Base-by-base conservation (phyloP, 2,113 vertebrate genomes). In the Cyphotilapia sp. region DNA sequence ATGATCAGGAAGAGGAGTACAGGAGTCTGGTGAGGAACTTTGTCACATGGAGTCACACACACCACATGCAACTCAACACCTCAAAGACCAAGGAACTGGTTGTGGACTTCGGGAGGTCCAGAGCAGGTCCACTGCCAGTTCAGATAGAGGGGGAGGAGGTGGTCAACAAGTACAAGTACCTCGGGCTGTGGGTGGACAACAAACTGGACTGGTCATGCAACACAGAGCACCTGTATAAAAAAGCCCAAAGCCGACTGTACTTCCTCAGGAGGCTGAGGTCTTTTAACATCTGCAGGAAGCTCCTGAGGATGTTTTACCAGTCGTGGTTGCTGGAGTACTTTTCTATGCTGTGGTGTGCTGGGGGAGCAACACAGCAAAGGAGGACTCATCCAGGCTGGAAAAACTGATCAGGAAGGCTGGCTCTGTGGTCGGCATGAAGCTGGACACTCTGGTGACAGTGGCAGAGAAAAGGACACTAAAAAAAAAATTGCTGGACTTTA, bases 341-440 rank as follows among this genome's bases (percentile, higher is more conserved):
- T 53, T 53, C 19, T 51, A 51, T 51, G 49, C 49, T n/a, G 49
- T 53, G 5, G 49, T 53, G 49, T 53, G 19, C 19, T 53, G 19
- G 49, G 9, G 49, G 49, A 53, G 51, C 51, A 53, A 0, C 9
- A n/a, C 49, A n/a, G 19, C 49, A 53, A 53, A 53, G 49, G 0
- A 53, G 49, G 49, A 53, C 19, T 53, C 49, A 53, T 53, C 9
- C 49, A 53, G 49, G 49, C 51, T 53, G 19, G 51, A 53, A 4
- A 53, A n/a, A 53, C 19, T 53, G 51, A 53, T 53, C 49, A 53
- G 19, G 49, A n/a, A 53, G 19, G 0, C 49, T 2, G 2, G 9
- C 51, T 56, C 53, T 24, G 53, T 56, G 53, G 53, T 24, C 6
- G 2, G 53, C 6, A 24, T 24, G 4, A 56, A 56, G 22, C 53